Conservation (phyloP, 2,888 invertebrate species). For the Formica aserva region DNA sequence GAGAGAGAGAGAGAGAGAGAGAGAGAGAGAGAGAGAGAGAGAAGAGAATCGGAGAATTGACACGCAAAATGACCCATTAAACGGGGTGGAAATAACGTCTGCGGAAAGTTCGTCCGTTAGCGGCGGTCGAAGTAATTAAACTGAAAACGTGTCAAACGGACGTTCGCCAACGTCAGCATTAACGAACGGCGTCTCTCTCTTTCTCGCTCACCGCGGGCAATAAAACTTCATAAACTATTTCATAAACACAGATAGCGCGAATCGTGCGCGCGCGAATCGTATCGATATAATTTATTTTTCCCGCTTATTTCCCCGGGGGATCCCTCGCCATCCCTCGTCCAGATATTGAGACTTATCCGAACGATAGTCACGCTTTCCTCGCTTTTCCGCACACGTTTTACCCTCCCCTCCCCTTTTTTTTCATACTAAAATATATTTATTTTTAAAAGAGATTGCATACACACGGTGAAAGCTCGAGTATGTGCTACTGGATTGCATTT, state of each 20-base stretch:
- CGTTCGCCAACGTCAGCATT: conserved; percentile 51
- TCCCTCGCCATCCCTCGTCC: conserved; percentile 13
- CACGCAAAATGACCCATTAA: conserved; percentile 51
- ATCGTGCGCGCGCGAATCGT: conserved; percentile 26
- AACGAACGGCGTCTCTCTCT: conserved; percentile 43
- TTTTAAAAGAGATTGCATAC: conserved; percentile 18
- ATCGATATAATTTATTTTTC: conserved; percentile 60
- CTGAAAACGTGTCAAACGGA: conserved; percentile 58
- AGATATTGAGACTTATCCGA: conserved; percentile 45
- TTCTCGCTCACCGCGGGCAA: conserved; percentile 45
- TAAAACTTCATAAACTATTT: conserved; percentile 61
- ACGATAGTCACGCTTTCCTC: conserved; percentile 22
- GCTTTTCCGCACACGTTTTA: not conserved
- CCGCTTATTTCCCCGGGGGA: conserved; percentile 49
- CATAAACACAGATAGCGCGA: conserved; percentile 54
- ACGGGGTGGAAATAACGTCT: conserved; percentile 38
- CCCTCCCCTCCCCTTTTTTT: not conserved
- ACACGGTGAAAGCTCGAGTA: not conserved
- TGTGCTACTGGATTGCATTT: not conserved
- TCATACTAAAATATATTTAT: conserved; percentile 28
- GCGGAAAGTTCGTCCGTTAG: conserved; percentile 53
- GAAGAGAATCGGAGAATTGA: conserved; percentile 45
- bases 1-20: too few species aligned
- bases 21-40: not conserved
- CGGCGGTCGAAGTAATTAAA: conserved; percentile 54